phyloP scores from a whole-genome alignment of 2,888 invertebrate species.

The Cyclophora albipunctata region DNA sequence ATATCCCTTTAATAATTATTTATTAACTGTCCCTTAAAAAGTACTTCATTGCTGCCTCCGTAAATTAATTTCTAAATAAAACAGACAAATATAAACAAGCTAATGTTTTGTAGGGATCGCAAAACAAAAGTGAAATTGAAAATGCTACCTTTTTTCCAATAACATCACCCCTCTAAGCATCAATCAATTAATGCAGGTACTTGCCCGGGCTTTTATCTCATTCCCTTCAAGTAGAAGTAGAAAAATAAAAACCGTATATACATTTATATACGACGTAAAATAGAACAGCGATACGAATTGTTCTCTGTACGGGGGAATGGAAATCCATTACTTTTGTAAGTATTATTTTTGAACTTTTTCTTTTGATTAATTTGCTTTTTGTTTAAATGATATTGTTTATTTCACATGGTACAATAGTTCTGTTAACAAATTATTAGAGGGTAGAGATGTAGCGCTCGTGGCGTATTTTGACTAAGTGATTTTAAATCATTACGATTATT shows the following conservation, averaged over 20 bases:
- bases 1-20: no score
- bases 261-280: constrained; percentile 2
- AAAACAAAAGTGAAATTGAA: constrained; percentile 31
- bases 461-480: no score
- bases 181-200: constrained; percentile 32
- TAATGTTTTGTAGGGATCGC: constrained; percentile 20
- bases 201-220: constrained; percentile 32
- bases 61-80: no score
- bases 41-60: no score
- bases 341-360: no score
- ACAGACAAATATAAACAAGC: not conserved
- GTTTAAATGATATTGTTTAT: no score
- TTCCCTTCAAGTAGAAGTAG: constrained; percentile 13
- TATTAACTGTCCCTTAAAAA: no score
- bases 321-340: not conserved
- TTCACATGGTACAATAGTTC: no score
- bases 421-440: no score
- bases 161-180: constrained; percentile 22
- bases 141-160: constrained; percentile 34
- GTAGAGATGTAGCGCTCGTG: no score
- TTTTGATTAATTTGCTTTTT: no score
- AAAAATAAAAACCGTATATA: constrained; percentile 8
- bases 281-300: constrained; percentile 9
- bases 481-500: no score
- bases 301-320: constrained; percentile 8